Percentiles rank a stretch among this genome's conserved stretches.
Evolutionary conservation across 2,888 invertebrate genomes (phyloP).

Genomic region (Plusia festucae): DNA sequence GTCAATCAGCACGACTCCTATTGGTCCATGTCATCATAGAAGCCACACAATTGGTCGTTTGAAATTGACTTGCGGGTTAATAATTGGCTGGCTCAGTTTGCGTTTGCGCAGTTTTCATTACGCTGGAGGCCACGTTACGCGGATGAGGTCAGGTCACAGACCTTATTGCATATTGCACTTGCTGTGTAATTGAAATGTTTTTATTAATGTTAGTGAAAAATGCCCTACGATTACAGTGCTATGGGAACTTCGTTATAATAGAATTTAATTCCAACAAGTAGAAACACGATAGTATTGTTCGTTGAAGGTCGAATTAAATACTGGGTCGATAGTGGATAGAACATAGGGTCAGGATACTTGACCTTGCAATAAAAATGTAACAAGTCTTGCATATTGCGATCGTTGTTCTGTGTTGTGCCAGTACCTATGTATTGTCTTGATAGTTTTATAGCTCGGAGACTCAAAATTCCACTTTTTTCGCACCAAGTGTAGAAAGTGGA

Average conservation of each 20-base stretch:
- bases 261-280: slow-evolving; percentile 42
- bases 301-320: slow-evolving; percentile 47
- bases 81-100: slow-evolving; percentile 50
- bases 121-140: slow-evolving; percentile 59
- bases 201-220: slow-evolving; percentile 46
- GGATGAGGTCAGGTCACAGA: slow-evolving; percentile 67
- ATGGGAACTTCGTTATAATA: slow-evolving; percentile 25
- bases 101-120: slow-evolving; percentile 62
- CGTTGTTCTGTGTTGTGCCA: neutral
- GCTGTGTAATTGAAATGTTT: slow-evolving; percentile 52
- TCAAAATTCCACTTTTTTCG: no score
- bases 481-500: no score
- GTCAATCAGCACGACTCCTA: slow-evolving; percentile 26
- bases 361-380: slow-evolving; percentile 54
- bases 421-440: slow-evolving; percentile 16
- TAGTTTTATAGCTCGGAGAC: neutral
- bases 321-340: slow-evolving; percentile 50
- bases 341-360: slow-evolving; percentile 53
- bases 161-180: slow-evolving; percentile 64
- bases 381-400: slow-evolving; percentile 34
- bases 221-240: slow-evolving; percentile 26
- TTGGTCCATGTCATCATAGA: slow-evolving; percentile 31
- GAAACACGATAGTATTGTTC: slow-evolving; percentile 48
- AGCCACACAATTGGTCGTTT: slow-evolving; percentile 41
- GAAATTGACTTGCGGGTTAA: slow-evolving; percentile 37